Base-by-base conservation (phyloP, 2,113 vertebrate genomes). In the Tauraco erythrolophus region DNA sequence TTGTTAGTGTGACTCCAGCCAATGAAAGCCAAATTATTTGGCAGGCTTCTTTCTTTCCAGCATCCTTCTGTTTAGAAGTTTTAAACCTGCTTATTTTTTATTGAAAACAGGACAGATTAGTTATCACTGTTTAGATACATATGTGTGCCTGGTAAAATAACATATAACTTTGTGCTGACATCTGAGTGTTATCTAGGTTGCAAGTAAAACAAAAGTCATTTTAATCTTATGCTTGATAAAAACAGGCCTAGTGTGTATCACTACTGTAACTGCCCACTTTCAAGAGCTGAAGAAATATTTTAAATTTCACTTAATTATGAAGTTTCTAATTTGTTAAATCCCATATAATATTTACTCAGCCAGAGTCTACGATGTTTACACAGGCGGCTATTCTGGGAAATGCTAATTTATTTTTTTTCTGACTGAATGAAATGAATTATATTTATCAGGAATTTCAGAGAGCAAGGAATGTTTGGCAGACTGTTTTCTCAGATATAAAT, bases 401-500 rank as follows among this genome's bases (percentile, higher is more conserved):
- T 79, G 66, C 51, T 46, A 18, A 19, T 53, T 76, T 41, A 41
- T 41, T 65, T 80, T 58, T 57, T n/a, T 70, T n/a, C 39, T 48
- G 68, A 82, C 57, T 87, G 84, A 69, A 48, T 90, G 53, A 97
- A 94, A 89, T 78, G 87, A 80, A 95, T 92, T 89, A 84, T 92
- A 95, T 94, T 94, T 95, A 84, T 87, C 66, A 95, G 86, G 92
- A 97, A 96, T 95, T 95, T 95, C 57, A 31, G 39, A 95, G 77
- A n/a, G 91, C 33, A 56, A 92, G 84, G 93, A 97, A 92, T 92
- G 87, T 84, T 92, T 68, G 91, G 90, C 66, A 84, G 74, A 16
- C 41, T 87, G 41, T 94, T 93, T 95, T 92, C 89, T 92, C 83
- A 89, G 88, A 87, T 87, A 96, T 88, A 95, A 93, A 92, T 96